Evolutionary conservation across 2,888 invertebrate species (phyloP), one percentile per base, ranked within the genome.

Genomic region (Flexamia atlantica): DNA sequence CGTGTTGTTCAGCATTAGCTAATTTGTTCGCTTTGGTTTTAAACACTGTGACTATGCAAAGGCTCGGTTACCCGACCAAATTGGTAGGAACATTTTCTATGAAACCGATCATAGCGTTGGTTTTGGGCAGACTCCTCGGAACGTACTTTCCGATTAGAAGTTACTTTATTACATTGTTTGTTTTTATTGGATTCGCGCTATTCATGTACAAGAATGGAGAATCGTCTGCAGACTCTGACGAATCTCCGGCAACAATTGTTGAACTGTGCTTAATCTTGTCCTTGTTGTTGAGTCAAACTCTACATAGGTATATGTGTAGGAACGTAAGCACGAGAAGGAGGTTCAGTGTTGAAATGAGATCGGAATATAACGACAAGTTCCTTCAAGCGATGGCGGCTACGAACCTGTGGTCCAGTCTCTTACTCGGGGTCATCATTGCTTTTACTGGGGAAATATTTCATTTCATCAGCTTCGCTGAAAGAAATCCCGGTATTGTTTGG

Each of bases 71-170:
- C 91, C 99, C 99, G 0, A 99, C 99, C 1, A 99, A 99, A 92
- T 93, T 95, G 0, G 86, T 88, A 5, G 99, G 98, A 0, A 99
- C 99, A 91, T 97, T 99, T 20, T 97, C 99, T 20, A 98, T 97
- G 25, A 99, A 99, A 90, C 99, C 99, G 0, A 99, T 99, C 87
- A 99, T 99, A 0, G 99, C 99, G 0, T 96, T 99, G 97, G 91
- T 99, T 40, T 93, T 99, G 0, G 99, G 99, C 0, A 98, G 99
- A 0, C 89, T 99, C 0, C 90, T 99, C 74, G 99, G 98, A 0
- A 98, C 98, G 89, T 93, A 94, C 0, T 99, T 99, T 90, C 93
- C 97, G 0, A 88, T 96, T 83, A 93, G 92, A 86, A 98, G 99
- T 89, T 99, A 99, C 90, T 89, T 97, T 0, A 99, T 98, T 90